A percentile compares a stretch with the other conserved stretches of the same genome.
Evolutionary conservation across 2,797 vertebrate genomes (phyloP).

Genomic region (Protonibea diacanthus): DNA sequence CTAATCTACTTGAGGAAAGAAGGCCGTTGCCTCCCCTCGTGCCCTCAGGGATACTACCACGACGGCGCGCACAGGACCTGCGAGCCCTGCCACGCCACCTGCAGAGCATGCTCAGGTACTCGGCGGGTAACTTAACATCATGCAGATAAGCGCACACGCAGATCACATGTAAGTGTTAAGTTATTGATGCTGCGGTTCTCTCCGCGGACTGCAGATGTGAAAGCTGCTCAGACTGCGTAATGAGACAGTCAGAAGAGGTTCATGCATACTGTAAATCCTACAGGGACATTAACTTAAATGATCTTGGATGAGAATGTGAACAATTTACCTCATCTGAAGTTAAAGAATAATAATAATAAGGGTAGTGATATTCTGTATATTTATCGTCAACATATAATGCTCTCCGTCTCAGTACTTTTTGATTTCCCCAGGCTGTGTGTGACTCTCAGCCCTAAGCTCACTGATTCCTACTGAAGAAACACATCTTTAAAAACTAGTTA

Average conservation of each 20-base stretch:
- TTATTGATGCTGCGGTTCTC: slow-evolving; percentile 29
- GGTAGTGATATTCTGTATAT: neutral
- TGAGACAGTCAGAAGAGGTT: neutral
- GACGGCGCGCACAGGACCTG: slow-evolving; percentile 82
- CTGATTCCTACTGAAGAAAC: neutral
- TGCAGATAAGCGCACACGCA: neutral
- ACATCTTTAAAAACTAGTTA: neutral
- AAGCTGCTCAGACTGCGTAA: neutral
- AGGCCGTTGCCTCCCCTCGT: slow-evolving; percentile 85
- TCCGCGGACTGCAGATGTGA: slow-evolving; percentile 21
- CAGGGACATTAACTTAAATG: neutral
- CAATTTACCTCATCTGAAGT: neutral
- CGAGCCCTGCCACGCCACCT: slow-evolving; percentile 90
- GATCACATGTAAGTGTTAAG: slow-evolving; percentile 8
- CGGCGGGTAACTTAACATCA: slow-evolving; percentile 7
- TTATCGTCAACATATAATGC: neutral
- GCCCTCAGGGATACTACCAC: slow-evolving; percentile 87
- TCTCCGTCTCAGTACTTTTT: neutral
- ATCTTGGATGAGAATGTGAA: neutral
- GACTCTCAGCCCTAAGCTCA: neutral
- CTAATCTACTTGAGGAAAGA: slow-evolving; percentile 87
- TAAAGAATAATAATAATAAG: no score
- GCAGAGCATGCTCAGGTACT: slow-evolving; percentile 89
- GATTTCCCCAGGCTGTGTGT: neutral
- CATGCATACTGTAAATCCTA: neutral